These are phyloP conservation scores for Alectoris magna DNA, from an alignment of 2,797 vertebrate species.

Conservation along the genomic window DNA sequence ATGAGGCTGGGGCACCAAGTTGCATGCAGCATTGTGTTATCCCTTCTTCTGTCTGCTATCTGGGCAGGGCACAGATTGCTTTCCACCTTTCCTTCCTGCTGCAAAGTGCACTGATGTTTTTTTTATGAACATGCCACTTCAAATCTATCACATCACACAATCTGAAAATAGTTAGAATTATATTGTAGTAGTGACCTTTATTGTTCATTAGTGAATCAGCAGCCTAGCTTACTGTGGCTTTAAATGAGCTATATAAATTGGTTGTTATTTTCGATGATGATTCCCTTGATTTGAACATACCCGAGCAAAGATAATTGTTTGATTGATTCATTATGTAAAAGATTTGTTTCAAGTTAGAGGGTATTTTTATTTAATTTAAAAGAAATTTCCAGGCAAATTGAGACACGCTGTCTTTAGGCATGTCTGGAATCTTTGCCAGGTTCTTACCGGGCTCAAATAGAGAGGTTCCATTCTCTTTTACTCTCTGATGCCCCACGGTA, in stretches of 20 bases:
- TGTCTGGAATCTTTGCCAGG: not conserved
- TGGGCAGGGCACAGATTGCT: not conserved
- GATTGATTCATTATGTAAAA: slow-evolving; percentile 67
- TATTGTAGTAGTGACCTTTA: slow-evolving; percentile 64
- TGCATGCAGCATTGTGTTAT: not conserved
- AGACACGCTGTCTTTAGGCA: not conserved
- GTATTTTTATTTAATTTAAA: not conserved
- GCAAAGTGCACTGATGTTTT: not conserved
- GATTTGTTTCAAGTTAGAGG: slow-evolving; percentile 48
- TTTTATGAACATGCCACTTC: slow-evolving; percentile 34
- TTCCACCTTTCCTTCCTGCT: not conserved
- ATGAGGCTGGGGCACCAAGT: not conserved
- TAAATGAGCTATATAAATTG: slow-evolving; percentile 66
- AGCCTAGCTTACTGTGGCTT: slow-evolving; percentile 40
- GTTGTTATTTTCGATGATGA: slow-evolving; percentile 57
- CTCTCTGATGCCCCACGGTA: not conserved
- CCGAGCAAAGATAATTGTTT: slow-evolving; percentile 58
- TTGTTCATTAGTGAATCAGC: slow-evolving; percentile 69
- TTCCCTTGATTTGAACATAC: slow-evolving; percentile 63
- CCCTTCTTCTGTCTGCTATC: not conserved
- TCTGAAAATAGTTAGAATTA: slow-evolving; percentile 38
- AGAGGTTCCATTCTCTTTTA: not conserved
- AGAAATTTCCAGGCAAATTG: not conserved
- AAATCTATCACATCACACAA: not conserved
- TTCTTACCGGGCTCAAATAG: not conserved